Percentiles rank a stretch among this genome's conserved stretches.
These are phyloP conservation scores for Latrodectus hesperus DNA, from an alignment of 2,888 invertebrate genomes.

Conservation along the genomic window DNA sequence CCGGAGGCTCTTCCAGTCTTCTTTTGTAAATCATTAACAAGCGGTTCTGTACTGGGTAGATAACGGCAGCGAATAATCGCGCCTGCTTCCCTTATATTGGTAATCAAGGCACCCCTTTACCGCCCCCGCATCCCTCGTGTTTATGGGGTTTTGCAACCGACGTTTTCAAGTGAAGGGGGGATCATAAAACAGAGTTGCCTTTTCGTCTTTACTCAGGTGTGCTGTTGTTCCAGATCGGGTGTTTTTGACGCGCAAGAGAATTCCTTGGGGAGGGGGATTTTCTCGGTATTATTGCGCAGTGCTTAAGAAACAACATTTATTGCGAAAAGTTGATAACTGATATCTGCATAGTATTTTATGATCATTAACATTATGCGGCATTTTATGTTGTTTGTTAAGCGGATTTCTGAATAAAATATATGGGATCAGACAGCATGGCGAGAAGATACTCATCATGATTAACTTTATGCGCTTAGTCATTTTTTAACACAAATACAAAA, in stretches of 20 bases:
- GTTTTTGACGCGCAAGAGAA: conserved; percentile 24
- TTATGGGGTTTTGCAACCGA: conserved; percentile 50
- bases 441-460: no score
- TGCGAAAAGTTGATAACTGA: conserved; percentile 4
- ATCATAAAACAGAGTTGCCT: conserved; percentile 41
- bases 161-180: conserved; percentile 1
- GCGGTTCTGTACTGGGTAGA: conserved; percentile 54
- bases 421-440: no score
- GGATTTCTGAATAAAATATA: no score
- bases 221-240: conserved; percentile 1
- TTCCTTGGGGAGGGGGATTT: conserved; percentile 4
- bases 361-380: not conserved
- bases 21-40: conserved; percentile 68
- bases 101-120: conserved; percentile 50
- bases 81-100: conserved; percentile 54
- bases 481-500: no score
- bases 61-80: conserved; percentile 59
- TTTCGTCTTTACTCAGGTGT: conserved; percentile 47
- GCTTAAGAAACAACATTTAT: not conserved
- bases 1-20: conserved; percentile 36
- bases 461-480: no score
- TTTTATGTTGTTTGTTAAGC: no score
- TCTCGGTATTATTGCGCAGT: not conserved
- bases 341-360: not conserved
- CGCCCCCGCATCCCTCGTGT: conserved; percentile 10